Percentiles rank a stretch among this genome's conserved stretches.
These are phyloP conservation scores for Aphelenchoides bicaudatus DNA, from an alignment of 2,888 invertebrate genomes.

Conservation along the genomic window DNA sequence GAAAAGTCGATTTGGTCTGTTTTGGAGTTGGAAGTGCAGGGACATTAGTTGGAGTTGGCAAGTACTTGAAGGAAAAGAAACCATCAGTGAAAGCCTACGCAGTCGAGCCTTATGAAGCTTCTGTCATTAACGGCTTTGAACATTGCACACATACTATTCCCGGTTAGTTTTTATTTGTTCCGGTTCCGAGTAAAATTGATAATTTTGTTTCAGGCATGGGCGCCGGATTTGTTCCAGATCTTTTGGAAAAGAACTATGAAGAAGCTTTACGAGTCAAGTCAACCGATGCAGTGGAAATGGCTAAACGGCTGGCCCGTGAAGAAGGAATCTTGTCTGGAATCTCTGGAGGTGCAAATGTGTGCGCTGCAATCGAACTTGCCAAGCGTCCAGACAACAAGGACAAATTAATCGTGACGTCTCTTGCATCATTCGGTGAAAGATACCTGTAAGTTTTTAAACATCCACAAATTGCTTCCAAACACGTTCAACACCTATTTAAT, in stretches of 20 bases:
- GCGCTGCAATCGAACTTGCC: slow-evolving; percentile 47
- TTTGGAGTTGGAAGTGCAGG: slow-evolving; percentile 54
- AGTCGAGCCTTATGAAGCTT: slow-evolving; percentile 50
- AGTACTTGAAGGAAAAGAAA: slow-evolving; percentile 51
- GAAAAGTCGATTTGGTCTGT: slow-evolving; percentile 53
- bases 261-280: slow-evolving; percentile 40
- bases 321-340: slow-evolving; percentile 53
- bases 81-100: slow-evolving; percentile 42
- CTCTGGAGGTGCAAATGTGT: slow-evolving; percentile 51
- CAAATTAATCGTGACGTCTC: slow-evolving; percentile 52
- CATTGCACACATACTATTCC: slow-evolving; percentile 53
- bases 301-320: slow-evolving; percentile 47
- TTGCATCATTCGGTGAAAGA: slow-evolving; percentile 51
- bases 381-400: slow-evolving; percentile 52
- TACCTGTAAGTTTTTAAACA: slow-evolving; percentile 40
- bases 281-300: slow-evolving; percentile 55
- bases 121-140: slow-evolving; percentile 47
- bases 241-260: slow-evolving; percentile 45
- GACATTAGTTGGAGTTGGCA: slow-evolving; percentile 48
- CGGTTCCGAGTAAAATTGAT: neutral
- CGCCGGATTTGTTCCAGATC: slow-evolving; percentile 45
- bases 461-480: neutral
- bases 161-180: slow-evolving; percentile 27
- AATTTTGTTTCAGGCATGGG: slow-evolving; percentile 44
- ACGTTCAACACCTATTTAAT: neutral